Evolutionary conservation across 2,113 vertebrate genomes (phyloP).

Genomic region (Apus apus): DNA sequence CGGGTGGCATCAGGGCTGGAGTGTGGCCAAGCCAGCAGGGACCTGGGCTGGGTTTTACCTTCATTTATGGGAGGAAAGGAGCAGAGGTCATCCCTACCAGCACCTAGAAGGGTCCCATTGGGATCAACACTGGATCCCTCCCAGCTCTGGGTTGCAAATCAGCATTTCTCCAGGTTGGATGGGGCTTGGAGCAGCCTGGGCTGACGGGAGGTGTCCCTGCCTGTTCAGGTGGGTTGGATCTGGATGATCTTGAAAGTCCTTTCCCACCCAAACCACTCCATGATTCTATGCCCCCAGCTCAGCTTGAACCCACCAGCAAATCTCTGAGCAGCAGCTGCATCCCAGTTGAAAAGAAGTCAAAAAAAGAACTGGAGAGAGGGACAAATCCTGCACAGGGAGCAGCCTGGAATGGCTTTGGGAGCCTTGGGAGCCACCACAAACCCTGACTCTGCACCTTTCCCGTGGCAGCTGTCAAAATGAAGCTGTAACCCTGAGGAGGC

Average conservation of each 20-base stretch:
- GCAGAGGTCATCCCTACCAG: background rate
- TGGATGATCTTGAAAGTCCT: too few relatives aligned
- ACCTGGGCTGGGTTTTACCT: background rate
- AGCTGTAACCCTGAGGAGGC: background rate
- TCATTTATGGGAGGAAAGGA: rapidly evolving
- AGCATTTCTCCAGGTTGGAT: too few relatives aligned
- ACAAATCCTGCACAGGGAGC: rapidly evolving
- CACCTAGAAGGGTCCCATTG: too few relatives aligned
- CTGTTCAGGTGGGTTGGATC: too few relatives aligned
- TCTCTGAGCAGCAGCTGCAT: rapidly evolving
- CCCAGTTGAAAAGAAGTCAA: rapidly evolving
- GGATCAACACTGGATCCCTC: too few relatives aligned
- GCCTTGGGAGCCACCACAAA: background rate
- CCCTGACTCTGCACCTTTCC: constrained; percentile 45
- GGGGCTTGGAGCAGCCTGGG: too few relatives aligned
- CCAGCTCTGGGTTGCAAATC: too few relatives aligned
- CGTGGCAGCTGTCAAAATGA: constrained; percentile 40
- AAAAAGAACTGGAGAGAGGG: too few relatives aligned
- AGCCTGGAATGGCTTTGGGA: too few relatives aligned
- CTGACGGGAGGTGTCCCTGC: too few relatives aligned
- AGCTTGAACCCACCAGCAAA: background rate
- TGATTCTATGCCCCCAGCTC: background rate
- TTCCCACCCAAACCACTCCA: too few relatives aligned
- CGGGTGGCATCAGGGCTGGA: rapidly evolving
- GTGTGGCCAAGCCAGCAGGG: background rate